Conservation (phyloP, 1,140 invertebrate species). For the Drosophila ananassae region DNA sequence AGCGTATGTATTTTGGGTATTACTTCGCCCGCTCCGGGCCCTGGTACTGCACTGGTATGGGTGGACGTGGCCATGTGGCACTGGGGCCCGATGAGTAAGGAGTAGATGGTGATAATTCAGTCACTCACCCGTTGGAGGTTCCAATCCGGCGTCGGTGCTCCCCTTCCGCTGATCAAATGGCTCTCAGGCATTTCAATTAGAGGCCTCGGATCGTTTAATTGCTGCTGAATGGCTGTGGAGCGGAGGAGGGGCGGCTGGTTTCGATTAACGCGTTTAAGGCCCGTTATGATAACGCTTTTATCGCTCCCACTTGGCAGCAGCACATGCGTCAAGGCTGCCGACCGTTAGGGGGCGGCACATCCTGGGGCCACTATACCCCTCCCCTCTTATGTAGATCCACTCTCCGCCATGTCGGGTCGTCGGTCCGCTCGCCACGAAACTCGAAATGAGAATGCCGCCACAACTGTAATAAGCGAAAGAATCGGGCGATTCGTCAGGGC, state of each 20-base stretch:
- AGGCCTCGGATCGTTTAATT: conserved; percentile 65
- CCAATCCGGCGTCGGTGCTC: conserved; percentile 30
- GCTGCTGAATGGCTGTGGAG: conserved; percentile 10
- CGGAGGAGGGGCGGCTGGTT: conserved; percentile 47
- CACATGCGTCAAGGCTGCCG: neutral
- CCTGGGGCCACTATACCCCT: conserved; percentile 17
- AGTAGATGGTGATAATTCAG: conserved; percentile 1
- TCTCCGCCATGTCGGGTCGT: neutral
- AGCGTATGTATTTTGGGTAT: conserved; percentile 75
- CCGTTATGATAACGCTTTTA: conserved; percentile 69
- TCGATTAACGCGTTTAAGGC: conserved; percentile 66
- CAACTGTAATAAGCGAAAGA: conserved; percentile 39
- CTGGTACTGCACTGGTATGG: conserved; percentile 35
- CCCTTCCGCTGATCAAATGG: conserved; percentile 51
- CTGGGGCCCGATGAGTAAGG: conserved; percentile 26
- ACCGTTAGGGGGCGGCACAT: conserved; percentile 12
- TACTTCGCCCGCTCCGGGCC: conserved; percentile 63
- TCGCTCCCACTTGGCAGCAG: conserved; percentile 17
- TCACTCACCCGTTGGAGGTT: conserved; percentile 43
- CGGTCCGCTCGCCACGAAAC: conserved; percentile 55
- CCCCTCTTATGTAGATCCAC: neutral
- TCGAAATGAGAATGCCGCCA: conserved; percentile 53
- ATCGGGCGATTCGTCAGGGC: conserved; percentile 25
- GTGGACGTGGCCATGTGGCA: conserved; percentile 65
- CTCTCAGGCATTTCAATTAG: conserved; percentile 73